Conservation (phyloP, 2,888 invertebrate genomes). For the Hymenopus coronatus region DNA sequence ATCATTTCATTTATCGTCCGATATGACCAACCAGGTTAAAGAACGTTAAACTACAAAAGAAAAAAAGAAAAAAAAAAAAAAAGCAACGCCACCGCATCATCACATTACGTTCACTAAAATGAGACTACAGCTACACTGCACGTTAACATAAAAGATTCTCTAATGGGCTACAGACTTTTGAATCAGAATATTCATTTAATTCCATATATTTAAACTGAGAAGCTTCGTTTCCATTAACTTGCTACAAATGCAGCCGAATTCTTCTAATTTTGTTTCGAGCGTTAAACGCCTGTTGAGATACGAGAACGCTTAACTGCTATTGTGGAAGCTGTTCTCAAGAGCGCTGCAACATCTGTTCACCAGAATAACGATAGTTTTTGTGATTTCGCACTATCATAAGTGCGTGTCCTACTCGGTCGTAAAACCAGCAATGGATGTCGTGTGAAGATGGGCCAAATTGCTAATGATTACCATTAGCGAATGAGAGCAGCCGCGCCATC, state of each 20-base stretch:
- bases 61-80: too few species aligned
- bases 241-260: neutral
- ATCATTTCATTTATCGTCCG: too few species aligned
- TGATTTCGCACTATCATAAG: neutral
- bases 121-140: too few species aligned
- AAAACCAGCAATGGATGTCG: neutral
- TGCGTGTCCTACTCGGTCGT: neutral
- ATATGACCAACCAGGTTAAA: too few species aligned
- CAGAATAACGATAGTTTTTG: neutral
- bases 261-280: neutral
- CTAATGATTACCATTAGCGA: neutral
- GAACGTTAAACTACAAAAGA: too few species aligned
- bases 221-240: neutral
- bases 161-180: too few species aligned
- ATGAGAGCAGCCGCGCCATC: neutral
- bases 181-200: too few species aligned
- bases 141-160: too few species aligned
- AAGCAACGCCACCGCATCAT: too few species aligned
- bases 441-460: neutral
- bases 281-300: neutral
- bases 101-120: too few species aligned
- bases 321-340: neutral
- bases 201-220: neutral
- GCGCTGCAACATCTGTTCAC: neutral
- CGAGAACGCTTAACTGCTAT: neutral